These are phyloP conservation scores for Odontocolon sp. DNA, from an alignment of 2,888 invertebrate genomes.

Conservation along the genomic window DNA sequence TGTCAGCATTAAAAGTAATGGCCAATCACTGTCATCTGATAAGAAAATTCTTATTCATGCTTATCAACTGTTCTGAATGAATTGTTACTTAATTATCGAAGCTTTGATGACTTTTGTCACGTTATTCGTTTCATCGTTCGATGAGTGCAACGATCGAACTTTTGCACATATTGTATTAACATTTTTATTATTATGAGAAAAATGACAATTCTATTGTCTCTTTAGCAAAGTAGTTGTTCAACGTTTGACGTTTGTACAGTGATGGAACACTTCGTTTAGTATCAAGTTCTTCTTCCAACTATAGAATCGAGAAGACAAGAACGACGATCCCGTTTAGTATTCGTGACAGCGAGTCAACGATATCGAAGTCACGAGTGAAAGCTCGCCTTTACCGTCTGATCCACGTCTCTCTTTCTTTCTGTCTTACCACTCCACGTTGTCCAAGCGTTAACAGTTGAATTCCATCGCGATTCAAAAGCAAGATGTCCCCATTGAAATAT, in stretches of 20 bases:
- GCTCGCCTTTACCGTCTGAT: slow-evolving; percentile 12
- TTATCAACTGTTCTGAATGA: too few species aligned
- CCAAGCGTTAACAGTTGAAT: slow-evolving; percentile 24
- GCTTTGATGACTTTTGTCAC: too few species aligned
- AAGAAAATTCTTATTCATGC: too few species aligned
- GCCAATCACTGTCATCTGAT: too few species aligned
- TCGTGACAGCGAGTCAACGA: slow-evolving; percentile 40
- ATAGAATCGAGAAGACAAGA: not conserved
- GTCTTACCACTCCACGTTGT: not conserved
- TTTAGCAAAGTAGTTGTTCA: too few species aligned
- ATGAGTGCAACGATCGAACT: too few species aligned
- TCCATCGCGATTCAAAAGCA: not conserved
- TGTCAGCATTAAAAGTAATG: too few species aligned
- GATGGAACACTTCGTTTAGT: not conserved
- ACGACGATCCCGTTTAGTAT: slow-evolving; percentile 34
- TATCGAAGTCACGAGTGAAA: slow-evolving; percentile 43
- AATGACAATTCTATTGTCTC: not conserved
- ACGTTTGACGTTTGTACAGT: not conserved
- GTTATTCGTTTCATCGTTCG: too few species aligned
- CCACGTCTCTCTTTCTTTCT: slow-evolving; percentile 4
- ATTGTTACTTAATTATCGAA: too few species aligned
- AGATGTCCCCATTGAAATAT: not conserved
- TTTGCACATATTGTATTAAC: not conserved
- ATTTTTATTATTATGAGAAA: not conserved
- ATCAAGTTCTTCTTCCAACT: not conserved